Base-by-base conservation (phyloP, 2,888 invertebrate genomes). In the Chaitophorus viminalis region DNA sequence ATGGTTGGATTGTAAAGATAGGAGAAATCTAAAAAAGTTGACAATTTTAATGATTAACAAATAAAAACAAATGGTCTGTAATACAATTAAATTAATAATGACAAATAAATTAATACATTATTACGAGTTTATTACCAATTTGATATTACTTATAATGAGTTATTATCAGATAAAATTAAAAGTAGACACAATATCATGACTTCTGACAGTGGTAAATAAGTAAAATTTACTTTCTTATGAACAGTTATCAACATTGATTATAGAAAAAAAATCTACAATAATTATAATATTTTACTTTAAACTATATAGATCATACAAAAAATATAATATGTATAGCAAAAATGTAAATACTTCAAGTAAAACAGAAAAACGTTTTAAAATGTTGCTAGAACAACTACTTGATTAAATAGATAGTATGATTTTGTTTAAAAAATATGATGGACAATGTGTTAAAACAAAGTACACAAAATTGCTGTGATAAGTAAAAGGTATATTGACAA, bases 101-200 rank as follows among this genome's bases (percentile, higher is more conserved):
- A 72, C 79, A 87, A 79, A 79, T 70, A 81, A 31, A 81, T 74
- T 79, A 87, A 81, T 81, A 87, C 79, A 79, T 87, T 87, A 87
- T 74, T 87, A 87, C 72, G 87, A 87, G 86, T 87, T 87, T 87
- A 87, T 87, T 87, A 87, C 79, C 87, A 81, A 79, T 74, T 87
- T 87, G 78, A 74, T 87, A 87, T 86, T 79, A 87, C 81, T 87
- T 79, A 79, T 74, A 87, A 87, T 87, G 87, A 87, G 87, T 87
- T 87, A 86, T 87, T 87, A 81, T 87, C 87, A 87, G 87, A 87
- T 77, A 87, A 87, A 87, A 87, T 87, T 83, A 87, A 87, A 87
- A 87, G 31, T 87, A 87, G 74, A 74, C 81, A 87, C 87, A 87
- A 87, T 87, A 87, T 87, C 46, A 60, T 77, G 76, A 81, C 25